Percentiles rank a stretch among this genome's conserved stretches.
phyloP scores from a whole-genome alignment of 2,113 vertebrate genomes.

The Loxodonta africana region DNA sequence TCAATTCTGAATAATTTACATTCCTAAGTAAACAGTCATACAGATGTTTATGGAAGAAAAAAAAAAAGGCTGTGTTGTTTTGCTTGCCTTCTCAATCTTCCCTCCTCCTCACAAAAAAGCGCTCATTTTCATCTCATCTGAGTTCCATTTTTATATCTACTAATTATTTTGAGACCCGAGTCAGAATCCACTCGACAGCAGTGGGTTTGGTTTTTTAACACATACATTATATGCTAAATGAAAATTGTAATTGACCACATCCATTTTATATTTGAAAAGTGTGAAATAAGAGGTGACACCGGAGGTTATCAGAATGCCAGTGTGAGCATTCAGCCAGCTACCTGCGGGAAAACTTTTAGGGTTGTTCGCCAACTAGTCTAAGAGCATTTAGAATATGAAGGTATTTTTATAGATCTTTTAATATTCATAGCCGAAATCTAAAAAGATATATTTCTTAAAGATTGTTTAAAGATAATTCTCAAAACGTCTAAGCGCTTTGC shows the following conservation, averaged over 20 bases:
- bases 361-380: background rate
- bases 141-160: conserved; percentile 2
- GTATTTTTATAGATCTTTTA: background rate
- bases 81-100: background rate
- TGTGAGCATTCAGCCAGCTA: background rate
- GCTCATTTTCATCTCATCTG: background rate
- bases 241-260: background rate
- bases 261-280: background rate
- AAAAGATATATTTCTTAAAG: background rate
- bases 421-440: background rate
- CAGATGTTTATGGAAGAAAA: background rate
- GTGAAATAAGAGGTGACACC: background rate
- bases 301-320: background rate
- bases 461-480: background rate
- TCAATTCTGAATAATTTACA: background rate
- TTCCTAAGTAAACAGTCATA: background rate
- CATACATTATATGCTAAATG: background rate
- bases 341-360: conserved; percentile 72
- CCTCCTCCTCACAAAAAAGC: background rate
- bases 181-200: too few species aligned
- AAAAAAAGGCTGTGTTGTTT: background rate
- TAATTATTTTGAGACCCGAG: background rate
- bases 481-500: background rate
- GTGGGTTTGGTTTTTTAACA: background rate
- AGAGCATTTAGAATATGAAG: background rate